Evolutionary conservation across 2,888 invertebrate species (phyloP), one percentile per base, ranked within the genome.

Genomic region (Mechanitis mazaeus): DNA sequence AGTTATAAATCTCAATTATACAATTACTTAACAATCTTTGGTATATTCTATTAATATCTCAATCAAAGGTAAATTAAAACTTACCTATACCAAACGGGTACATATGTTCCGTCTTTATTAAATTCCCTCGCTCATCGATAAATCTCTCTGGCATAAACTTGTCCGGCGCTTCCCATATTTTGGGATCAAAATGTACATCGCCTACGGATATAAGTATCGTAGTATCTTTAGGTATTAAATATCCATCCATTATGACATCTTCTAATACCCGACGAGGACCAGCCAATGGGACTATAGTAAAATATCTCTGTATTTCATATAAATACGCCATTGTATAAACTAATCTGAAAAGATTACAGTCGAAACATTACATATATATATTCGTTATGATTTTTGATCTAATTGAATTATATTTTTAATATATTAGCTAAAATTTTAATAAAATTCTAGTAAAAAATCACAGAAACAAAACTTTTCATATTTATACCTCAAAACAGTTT

Each of bases 61-160:
- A 20, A 20, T 20, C 31, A 20, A 47, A 12, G 28, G 9, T 1
- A 50, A 58, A 55, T 35, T 45, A 56, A 56, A 61, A 59, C 80
- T 76, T 79, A 94, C 95, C 94, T 75, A 92, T 82, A 64, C 95
- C 94, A 73, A 94, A 95, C 9, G 92, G 91, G 63, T 93, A 91
- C 72, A 92, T 89, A 69, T 91, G 84, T 68, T 91, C 92, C 58
- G 91, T 87, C 68, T 86, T 88, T 67, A 85, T 85, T 61, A 92
- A 78, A 69, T 79, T 80, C 31, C 92, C 93, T 31, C 81, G 73
- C 11, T 87, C 83, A 68, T 92, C 87, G 56, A 94, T 84, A 82
- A 94, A 94, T 78, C 94, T 87, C 73, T 93, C 91, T 0, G 94
- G 94, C 38, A 85, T 83, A 74, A 94, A 93, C 64, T 81, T 79